phyloP scores from a whole-genome alignment of 2,797 vertebrate species.

The Euthynnus affinis region DNA sequence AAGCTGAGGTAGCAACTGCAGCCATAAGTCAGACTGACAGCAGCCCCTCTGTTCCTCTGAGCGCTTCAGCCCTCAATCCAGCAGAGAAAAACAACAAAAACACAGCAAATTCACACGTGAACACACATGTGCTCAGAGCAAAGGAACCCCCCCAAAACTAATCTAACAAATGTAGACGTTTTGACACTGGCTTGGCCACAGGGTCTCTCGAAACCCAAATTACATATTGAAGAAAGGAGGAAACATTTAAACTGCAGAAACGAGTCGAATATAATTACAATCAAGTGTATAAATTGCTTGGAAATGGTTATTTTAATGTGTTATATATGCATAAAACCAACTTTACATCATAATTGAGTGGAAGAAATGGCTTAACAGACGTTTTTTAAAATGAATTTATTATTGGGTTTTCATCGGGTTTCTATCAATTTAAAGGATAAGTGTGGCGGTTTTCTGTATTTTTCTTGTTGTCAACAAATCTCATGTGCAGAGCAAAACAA shows the following conservation, averaged over 20 bases:
- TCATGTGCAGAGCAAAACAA: too few relatives aligned
- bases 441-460: too few relatives aligned
- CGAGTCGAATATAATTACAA: neutral
- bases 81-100: neutral
- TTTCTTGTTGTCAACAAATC: too few relatives aligned
- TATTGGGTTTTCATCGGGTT: too few relatives aligned
- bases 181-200: neutral
- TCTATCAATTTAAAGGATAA: too few relatives aligned
- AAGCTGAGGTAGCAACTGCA: conserved; percentile 55
- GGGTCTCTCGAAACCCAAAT: neutral
- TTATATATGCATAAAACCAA: neutral
- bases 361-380: neutral
- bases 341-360: neutral
- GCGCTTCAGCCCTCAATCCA: neutral
- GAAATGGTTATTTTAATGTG: neutral
- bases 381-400: too few relatives aligned
- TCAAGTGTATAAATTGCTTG: neutral
- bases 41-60: conserved; percentile 23
- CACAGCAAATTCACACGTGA: neutral
- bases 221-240: neutral
- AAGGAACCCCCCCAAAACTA: neutral
- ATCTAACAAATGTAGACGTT: neutral
- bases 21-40: conserved; percentile 48
- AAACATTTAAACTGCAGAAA: too few relatives aligned
- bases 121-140: too few relatives aligned